Base-by-base conservation (phyloP, 2,888 invertebrate species). In the Drosophila pseudotalamancana region DNA sequence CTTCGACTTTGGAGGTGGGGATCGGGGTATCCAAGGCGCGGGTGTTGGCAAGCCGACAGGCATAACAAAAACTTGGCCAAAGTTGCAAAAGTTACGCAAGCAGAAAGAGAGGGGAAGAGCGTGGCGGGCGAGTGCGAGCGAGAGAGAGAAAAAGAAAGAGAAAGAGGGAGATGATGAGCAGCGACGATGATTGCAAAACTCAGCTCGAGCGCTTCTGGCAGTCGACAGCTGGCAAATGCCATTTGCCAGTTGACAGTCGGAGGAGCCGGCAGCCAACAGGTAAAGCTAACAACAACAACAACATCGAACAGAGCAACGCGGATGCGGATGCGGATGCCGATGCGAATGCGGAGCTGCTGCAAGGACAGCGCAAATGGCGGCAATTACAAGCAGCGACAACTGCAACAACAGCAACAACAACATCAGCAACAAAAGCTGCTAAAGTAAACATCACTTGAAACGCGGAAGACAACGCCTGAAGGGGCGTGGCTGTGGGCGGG, bases 301-400 rank as follows among this genome's bases (percentile, higher is more conserved):
- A 18, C 6, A 11, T 16, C 6, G 21, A 12, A 19, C 4, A 37
- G 14, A 45, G 19, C 37, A 31, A 53, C 25, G 21, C 39, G 21
- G 29, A 61, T 51, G 60, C 29, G 46, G 45, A 16, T 42, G 25
- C 29, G 25, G 3, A 31, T n/a, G 19, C 11, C 23, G 11, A 40
- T 21, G 51, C 49, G 18, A 18, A 61, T 29, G 39, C 34, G 48
- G 29, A 43, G 19, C 29, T 51, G 59, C 37, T 21, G 49, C 43
- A 63, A 77, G 64, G 73, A 80, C 84, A 86, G 69, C 73, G 69
- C 81, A 87, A 82, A 82, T 87, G 86, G 87, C 72, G 76, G 87
- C 81, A 82, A 82, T 82, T 87, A 87, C 86, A 82, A 72, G 81
- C 62, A 65, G 55, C 73, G 16, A 45, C 62, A 56, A 34, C 56